phyloP scores from a whole-genome alignment of 1,140 invertebrate species.

The Venustaconcha ellipsiformis region DNA sequence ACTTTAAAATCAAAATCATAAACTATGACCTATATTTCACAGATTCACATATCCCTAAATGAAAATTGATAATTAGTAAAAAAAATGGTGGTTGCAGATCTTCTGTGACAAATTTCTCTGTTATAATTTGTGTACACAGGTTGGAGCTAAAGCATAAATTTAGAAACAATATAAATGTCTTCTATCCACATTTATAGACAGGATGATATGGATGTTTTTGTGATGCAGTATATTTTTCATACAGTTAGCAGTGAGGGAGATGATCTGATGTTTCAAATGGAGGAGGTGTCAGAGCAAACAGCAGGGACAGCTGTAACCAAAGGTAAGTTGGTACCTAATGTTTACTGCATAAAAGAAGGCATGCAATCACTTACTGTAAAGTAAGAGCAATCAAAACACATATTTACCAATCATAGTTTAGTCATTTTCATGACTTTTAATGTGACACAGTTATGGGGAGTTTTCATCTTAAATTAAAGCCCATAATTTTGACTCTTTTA shows the following conservation, averaged over 20 bases:
- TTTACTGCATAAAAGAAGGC: no score
- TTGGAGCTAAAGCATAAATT: constrained; percentile 8
- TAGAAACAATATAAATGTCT: constrained; percentile 43
- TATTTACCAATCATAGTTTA: background rate
- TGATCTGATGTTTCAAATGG: constrained; percentile 76
- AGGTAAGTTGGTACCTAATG: constrained; percentile 3
- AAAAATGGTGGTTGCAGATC: background rate
- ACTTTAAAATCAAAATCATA: no score
- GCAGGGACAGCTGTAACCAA: constrained; percentile 10
- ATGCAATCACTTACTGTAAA: background rate
- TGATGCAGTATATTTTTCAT: background rate
- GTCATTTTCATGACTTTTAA: background rate
- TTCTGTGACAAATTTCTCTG: background rate
- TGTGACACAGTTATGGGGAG: no score
- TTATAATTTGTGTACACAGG: background rate
- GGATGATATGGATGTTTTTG: constrained; percentile 12
- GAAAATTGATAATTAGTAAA: no score
- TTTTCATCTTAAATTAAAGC: no score
- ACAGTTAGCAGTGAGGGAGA: constrained; percentile 63
- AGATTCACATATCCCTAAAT: no score
- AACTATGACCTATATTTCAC: no score
- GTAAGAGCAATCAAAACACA: background rate
- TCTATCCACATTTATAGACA: constrained; percentile 19
- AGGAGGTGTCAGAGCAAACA: constrained; percentile 73
- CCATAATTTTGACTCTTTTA: no score